Base-by-base conservation (phyloP, 2,113 vertebrate genomes). In the Thalassarche chlororhynchos region DNA sequence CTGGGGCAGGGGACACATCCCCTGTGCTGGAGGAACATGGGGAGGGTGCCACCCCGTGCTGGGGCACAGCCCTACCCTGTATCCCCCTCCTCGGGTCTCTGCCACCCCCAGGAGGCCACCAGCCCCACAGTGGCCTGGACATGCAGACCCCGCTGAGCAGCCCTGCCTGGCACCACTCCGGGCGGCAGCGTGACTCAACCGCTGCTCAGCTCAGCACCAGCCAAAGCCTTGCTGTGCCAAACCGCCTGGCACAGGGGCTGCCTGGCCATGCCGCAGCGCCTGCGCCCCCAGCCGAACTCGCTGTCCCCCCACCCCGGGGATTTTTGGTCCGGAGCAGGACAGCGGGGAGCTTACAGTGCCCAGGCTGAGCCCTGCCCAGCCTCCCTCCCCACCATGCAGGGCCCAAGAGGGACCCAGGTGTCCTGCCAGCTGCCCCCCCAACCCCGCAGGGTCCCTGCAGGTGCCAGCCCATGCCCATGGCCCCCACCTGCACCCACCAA, bases 181-280 rank as follows among this genome's bases (percentile, higher is more conserved):
- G 79, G 83, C 32, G 3, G 71, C 91, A 86, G 62, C 36, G 24
- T 89, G 93, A 95, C 89, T 96, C 96, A 97, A 84, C n/a, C n/a
- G n/a, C 66, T 2, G 0, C 61, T 64, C 81, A 32, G 60, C 87
- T 74, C 55, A 8, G 17, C 14, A 5, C 38, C 51, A 75, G 91
- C 79, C 79, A n/a, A 47, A 62, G 31, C 25, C 77, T 28, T 2
- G 5, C 62, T 1, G 3, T 62, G 94, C 89, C 95, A 94, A 83
- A 70, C 36, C 23, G 0, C 70, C 10, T 4, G 1, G 75, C 70
- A n/a, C 2, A 6, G 69, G 83, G 84, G 74, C 87, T 71, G 47
- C 31, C 86, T 0, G 0, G 54, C 54, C 4, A 0, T 11, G 68
- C 90, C 28, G 74, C 75, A 84, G 76, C 42, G 26, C 68, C 83